Base-by-base conservation (phyloP, 2,888 invertebrate species). In the Elegia similella region DNA sequence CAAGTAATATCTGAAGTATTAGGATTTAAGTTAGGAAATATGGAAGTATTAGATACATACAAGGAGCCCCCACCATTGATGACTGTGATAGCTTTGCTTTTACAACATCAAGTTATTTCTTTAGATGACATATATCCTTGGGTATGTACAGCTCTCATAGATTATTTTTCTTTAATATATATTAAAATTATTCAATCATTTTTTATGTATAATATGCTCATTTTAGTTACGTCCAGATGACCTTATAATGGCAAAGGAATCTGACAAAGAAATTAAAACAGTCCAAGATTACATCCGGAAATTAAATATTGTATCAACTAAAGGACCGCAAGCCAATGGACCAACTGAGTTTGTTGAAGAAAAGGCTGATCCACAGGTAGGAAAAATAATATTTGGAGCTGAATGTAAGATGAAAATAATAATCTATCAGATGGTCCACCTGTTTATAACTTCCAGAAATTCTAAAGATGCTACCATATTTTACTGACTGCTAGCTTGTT, bases 51-150 rank as follows among this genome's bases (percentile, higher is more conserved):
- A 59, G 92, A 93, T 38, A 90, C 88, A 53, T 92, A 89, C 50
- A 88, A 92, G 50, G 96, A 97, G 42, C 98, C 98, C 2, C 94
- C 94, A 53, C 96, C 97, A 0, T 87, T 99, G 52, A 99, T 98
- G 92, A 94, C 95, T 79, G 93, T 99, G 42, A 96, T 98, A 60
- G 98, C 99, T 8, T 88, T 98, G 62, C 93, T 99, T 68, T 90
- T 99, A 55, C 97, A 98, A 84, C 95, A 98, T 85, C 93, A 94
- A 62, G 95, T 99, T 34, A 96, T 99, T 64, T 92, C 94, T 50
- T 84, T 99, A 61, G 96, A 97, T 75, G 95, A 97, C 75, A 96
- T 99, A 69, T 97, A 98, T 84, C 94, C 95, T 59, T 98, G 98
- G 97, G 96, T 97, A 92, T 90, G 94, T 75, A 38, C 2, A 59